Conservation (phyloP, 2,888 invertebrate genomes). For the Rotaria sp. region DNA sequence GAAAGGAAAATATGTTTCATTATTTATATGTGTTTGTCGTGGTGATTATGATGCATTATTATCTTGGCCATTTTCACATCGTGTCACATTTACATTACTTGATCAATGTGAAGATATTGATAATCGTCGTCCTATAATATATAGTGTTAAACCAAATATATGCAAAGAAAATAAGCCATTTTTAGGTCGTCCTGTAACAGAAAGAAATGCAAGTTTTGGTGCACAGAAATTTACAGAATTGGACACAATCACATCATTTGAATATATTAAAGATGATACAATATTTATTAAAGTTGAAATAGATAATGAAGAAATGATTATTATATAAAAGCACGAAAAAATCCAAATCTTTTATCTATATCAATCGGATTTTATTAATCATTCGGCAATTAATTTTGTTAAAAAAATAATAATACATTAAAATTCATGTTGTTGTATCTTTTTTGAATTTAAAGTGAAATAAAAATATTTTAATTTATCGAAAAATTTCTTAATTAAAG, state of each 20-base stretch:
- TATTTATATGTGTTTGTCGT: slow-evolving; percentile 47
- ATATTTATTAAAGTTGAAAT: slow-evolving; percentile 45
- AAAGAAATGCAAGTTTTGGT: slow-evolving; percentile 55
- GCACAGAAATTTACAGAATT: slow-evolving; percentile 49
- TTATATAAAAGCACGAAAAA: slow-evolving; percentile 10
- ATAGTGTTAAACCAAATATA: slow-evolving; percentile 48
- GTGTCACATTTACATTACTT: slow-evolving; percentile 47
- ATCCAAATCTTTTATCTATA: too few relatives aligned
- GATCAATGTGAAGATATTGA: slow-evolving; percentile 49
- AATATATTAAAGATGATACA: slow-evolving; percentile 45
- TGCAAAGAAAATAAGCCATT: slow-evolving; percentile 49
- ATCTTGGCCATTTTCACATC: slow-evolving; percentile 48
- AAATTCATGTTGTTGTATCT: too few relatives aligned
- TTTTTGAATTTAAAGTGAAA: too few relatives aligned
- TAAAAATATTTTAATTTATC: too few relatives aligned
- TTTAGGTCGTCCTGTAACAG: slow-evolving; percentile 51
- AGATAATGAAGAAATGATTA: slow-evolving; percentile 43
- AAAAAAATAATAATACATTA: too few relatives aligned
- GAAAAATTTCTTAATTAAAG: too few relatives aligned
- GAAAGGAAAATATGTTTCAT: slow-evolving; percentile 47
- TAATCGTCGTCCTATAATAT: slow-evolving; percentile 50
- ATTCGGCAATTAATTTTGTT: too few relatives aligned
- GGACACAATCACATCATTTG: slow-evolving; percentile 42
- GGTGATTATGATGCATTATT: slow-evolving; percentile 49
- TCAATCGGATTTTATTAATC: too few relatives aligned